Evolutionary conservation across 2,888 invertebrate genomes (phyloP).

Genomic region (Coleophora deauratella): DNA sequence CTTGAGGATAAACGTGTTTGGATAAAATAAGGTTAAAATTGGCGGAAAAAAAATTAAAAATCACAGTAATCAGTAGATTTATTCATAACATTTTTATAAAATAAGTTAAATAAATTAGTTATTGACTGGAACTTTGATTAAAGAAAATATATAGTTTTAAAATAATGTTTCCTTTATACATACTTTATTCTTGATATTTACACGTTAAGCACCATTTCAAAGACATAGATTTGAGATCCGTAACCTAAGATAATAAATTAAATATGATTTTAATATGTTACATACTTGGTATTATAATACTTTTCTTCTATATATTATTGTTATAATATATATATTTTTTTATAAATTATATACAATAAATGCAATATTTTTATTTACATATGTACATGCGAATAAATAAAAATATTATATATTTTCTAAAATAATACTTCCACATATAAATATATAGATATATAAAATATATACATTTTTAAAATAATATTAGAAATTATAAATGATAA

Average conservation of each 20-base stretch:
- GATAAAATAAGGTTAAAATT: no score
- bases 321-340: conserved; percentile 11
- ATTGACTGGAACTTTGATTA: conserved; percentile 26
- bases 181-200: conserved; percentile 34
- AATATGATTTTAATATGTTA: conserved; percentile 22
- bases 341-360: conserved; percentile 40
- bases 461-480: conserved; percentile 1
- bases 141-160: conserved; percentile 21
- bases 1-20: no score
- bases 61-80: conserved; percentile 21
- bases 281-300: conserved; percentile 31
- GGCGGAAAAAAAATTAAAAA: conserved; percentile 14
- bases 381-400: conserved; percentile 28
- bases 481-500: conserved; percentile 7
- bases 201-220: conserved; percentile 27
- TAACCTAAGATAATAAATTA: conserved; percentile 24
- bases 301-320: conserved; percentile 23
- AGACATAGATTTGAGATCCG: conserved; percentile 44
- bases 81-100: conserved; percentile 47
- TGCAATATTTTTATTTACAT: conserved; percentile 45
- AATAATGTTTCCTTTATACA: conserved; percentile 3
- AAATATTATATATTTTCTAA: conserved; percentile 13
- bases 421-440: conserved; percentile 25
- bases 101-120: conserved; percentile 35
- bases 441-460: conserved; percentile 13